A percentile compares a stretch with the other conserved stretches of the same genome.
These are phyloP conservation scores for Notoglanidium macrostoma DNA, from an alignment of 2,797 vertebrate genomes.

Conservation along the genomic window DNA sequence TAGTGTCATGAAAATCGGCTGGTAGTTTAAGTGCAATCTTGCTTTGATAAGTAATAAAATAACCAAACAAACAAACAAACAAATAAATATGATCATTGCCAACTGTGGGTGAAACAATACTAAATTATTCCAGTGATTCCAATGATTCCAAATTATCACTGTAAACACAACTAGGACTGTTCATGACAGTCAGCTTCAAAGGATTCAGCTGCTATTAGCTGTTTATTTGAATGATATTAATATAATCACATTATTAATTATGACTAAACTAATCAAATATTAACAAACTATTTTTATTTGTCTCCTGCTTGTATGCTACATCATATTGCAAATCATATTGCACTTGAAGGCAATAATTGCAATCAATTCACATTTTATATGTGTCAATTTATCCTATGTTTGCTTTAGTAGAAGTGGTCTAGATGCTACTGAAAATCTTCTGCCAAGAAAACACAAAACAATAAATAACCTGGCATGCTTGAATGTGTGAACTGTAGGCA, in stretches of 20 bases:
- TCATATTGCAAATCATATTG: background rate
- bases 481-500: background rate
- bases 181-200: background rate
- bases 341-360: background rate
- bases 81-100: background rate
- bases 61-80: background rate
- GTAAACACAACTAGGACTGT: background rate
- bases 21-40: too few species aligned
- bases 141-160: background rate
- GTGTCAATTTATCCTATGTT: too few species aligned
- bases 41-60: background rate
- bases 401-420: background rate
- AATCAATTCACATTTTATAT: background rate
- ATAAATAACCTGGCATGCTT: constrained; percentile 10
- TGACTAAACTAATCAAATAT: background rate
- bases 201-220: background rate
- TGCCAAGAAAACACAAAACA: background rate
- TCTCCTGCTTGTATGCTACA: background rate
- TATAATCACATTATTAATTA: too few species aligned
- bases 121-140: background rate
- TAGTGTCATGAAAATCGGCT: too few species aligned
- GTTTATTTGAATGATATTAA: background rate
- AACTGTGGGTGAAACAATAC: background rate
- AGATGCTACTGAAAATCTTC: background rate
- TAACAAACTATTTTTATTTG: background rate